phyloP scores from a whole-genome alignment of 2,888 invertebrate species.

The Orthosia cruda region DNA sequence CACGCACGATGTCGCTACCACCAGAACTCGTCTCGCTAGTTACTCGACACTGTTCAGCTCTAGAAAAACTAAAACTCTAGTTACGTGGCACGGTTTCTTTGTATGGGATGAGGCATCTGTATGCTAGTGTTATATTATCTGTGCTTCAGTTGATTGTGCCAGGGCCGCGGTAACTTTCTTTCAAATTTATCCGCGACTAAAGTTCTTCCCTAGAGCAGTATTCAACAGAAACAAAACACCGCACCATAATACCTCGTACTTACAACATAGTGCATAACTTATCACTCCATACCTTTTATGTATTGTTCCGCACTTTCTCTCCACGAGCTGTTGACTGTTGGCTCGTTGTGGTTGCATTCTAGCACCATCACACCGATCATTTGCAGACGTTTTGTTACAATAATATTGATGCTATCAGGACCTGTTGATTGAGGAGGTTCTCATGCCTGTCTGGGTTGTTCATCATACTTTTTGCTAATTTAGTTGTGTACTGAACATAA shows the following conservation, averaged over 20 bases:
- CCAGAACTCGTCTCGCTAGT: too few species aligned
- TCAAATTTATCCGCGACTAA: too few species aligned
- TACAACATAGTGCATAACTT: constrained; percentile 33
- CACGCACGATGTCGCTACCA: too few species aligned
- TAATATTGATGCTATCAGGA: constrained; percentile 46
- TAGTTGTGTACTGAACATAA: neutral
- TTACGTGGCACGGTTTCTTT: too few species aligned
- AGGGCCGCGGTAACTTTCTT: too few species aligned
- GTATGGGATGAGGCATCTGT: too few species aligned
- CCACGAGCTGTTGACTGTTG: constrained; percentile 30
- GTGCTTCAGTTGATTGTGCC: too few species aligned
- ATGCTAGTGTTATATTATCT: too few species aligned
- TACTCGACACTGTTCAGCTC: too few species aligned
- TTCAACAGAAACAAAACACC: neutral
- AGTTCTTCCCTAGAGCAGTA: too few species aligned
- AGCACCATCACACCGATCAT: constrained; percentile 34
- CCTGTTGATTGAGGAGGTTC: constrained; percentile 13
- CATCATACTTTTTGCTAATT: neutral
- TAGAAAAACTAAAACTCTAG: too few species aligned
- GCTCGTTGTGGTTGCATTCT: constrained; percentile 36
- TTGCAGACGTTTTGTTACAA: constrained; percentile 47
- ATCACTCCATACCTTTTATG: constrained; percentile 36
- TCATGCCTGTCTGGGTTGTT: neutral
- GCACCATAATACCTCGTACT: constrained; percentile 16
- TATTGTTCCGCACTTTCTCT: constrained; percentile 70